Percentiles rank a stretch among this genome's conserved stretches.
Conservation (phyloP, 64 coral and sea anemone species). For the Dendronephthya gigantea region DNA sequence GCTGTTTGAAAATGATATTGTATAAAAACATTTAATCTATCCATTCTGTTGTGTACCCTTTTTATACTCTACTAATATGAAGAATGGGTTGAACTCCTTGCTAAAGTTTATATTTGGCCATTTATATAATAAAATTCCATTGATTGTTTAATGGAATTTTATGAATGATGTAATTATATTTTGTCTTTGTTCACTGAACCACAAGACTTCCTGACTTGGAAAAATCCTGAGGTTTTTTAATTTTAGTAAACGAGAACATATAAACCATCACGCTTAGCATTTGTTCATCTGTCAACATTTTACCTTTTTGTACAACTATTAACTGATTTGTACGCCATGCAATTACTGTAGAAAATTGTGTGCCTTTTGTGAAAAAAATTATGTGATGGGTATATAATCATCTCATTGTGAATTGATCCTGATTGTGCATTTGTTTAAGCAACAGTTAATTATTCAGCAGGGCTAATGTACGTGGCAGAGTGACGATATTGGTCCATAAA, state of each 20-base stretch:
- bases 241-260: not conserved
- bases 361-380: not conserved
- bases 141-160: not conserved
- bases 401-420: not conserved
- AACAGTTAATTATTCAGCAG: not conserved
- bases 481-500: not conserved
- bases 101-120: not conserved
- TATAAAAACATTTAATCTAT: not conserved
- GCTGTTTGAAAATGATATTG: not conserved
- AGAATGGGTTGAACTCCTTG: not conserved
- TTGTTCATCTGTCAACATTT: no score
- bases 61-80: not conserved
- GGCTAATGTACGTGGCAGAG: not conserved
- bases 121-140: not conserved
- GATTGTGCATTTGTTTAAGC: not conserved
- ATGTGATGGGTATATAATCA: not conserved
- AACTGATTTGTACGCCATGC: no score
- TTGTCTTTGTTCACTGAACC: not conserved
- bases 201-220: not conserved
- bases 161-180: not conserved
- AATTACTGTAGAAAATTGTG: not conserved
- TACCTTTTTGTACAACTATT: no score
- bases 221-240: not conserved
- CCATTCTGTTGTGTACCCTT: not conserved
- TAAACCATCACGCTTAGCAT: not conserved